Conservation (phyloP, 2,113 vertebrate species). For the Erpornis zantholeuca region DNA sequence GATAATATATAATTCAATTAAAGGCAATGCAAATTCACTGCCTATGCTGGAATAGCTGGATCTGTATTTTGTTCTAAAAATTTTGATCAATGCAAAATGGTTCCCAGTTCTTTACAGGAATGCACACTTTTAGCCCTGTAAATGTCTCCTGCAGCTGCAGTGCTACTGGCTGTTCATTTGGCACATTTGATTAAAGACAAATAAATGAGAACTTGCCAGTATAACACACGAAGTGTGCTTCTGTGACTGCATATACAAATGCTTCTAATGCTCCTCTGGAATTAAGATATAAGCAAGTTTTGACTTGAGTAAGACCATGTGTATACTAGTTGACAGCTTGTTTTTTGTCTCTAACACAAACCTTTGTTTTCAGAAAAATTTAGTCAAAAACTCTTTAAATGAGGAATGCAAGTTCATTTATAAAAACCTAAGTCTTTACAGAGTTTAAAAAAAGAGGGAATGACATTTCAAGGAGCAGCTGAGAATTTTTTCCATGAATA, state of each 20-base stretch:
- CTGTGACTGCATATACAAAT: background rate
- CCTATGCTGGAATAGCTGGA: background rate
- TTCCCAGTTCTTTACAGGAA: background rate
- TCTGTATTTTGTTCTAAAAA: background rate
- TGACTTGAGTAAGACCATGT: background rate
- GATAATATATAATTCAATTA: background rate
- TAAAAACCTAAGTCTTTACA: background rate
- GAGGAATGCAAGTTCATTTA: background rate
- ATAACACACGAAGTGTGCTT: background rate
- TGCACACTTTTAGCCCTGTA: background rate
- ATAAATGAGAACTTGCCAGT: background rate
- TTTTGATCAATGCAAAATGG: background rate
- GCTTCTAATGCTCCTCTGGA: background rate
- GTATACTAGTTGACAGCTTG: background rate
- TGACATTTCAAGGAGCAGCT: background rate
- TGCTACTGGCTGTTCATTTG: background rate
- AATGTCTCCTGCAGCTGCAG: background rate
- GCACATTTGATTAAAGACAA: background rate
- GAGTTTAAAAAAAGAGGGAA: background rate
- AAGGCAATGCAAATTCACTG: background rate
- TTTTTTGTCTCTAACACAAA: background rate
- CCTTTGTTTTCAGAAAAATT: background rate
- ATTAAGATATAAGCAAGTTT: background rate
- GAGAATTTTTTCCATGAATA: background rate
- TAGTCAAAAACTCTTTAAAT: background rate